Base-by-base conservation (phyloP, 2,888 invertebrate species). In the Esperia sulphurella region DNA sequence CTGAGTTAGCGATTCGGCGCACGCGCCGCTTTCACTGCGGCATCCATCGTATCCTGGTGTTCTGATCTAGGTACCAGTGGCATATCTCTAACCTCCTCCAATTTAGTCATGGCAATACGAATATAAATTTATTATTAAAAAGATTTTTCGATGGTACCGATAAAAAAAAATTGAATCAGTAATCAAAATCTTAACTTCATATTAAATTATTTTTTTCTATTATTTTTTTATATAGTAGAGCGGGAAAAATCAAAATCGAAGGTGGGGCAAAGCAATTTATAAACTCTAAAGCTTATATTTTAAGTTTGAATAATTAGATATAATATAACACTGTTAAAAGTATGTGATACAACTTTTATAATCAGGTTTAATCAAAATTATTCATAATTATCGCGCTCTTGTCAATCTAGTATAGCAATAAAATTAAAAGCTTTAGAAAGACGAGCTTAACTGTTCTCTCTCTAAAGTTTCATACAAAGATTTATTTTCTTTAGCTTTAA, bases 1-100 rank as follows among this genome's bases (percentile, higher is more conserved):
- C 54, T 42, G 60, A 62, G 65, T 78, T 81, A 68, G 70, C 59
- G 57, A 86, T 84, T 80, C 86, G 57, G 53, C 62, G 68, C 86
- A 84, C 83, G 85, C 68, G 71, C 71, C 53, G 84, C 83, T 86
- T 87, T 86, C 87, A 81, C 84, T 87, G 72, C 65, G 63, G 63
- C 65, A 59, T 63, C 68, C 68, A 71, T 65, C 72, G 73, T 74
- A 78, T 84, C 86, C 86, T 86, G 80, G 71, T 52, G 43, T n/a
- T 45, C 45, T 43, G 38, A 37, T 49, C 49, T 49, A 45, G 45
- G 38, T 45, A 45, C 33, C 14, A 37, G 13, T 43, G 31, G 2
- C 35, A 43, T 44, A 41, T 41, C 41, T 29, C 14, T 43, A 35
- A 35, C n/a, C 39, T 13, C 1, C 39, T 13, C 14, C 8, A 39